Percentiles rank a stretch among this genome's conserved stretches.
phyloP scores from a whole-genome alignment of 2,113 vertebrate species.

The Sakesphorus luctuosus region DNA sequence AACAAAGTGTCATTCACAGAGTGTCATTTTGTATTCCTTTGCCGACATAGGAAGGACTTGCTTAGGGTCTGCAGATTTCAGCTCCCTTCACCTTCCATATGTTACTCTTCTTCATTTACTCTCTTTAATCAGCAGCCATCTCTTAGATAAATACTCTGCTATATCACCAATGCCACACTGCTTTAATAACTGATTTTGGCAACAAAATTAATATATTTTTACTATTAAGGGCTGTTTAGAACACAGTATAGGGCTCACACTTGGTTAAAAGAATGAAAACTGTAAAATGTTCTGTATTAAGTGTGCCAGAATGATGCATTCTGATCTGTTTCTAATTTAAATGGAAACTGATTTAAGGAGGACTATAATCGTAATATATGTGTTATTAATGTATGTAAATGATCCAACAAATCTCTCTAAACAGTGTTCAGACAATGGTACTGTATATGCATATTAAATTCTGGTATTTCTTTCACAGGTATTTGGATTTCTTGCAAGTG shows the following conservation, averaged over 20 bases:
- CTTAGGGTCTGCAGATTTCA: not conserved
- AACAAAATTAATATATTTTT: not conserved
- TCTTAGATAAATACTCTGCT: not conserved
- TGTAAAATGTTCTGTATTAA: not conserved
- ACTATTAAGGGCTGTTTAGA: not conserved
- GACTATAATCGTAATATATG: not conserved
- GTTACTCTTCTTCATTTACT: not conserved
- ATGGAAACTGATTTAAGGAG: not conserved
- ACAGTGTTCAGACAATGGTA: not conserved
- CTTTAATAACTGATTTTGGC: not conserved
- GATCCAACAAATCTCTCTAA: not conserved
- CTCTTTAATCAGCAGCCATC: not conserved
- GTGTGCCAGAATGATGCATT: not conserved
- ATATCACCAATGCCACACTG: not conserved
- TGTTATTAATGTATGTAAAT: accelerated
- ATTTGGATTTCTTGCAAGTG: conserved; percentile 83
- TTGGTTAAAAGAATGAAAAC: not conserved
- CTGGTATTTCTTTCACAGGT: conserved; percentile 59
- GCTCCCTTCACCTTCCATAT: not conserved
- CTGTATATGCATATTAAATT: not conserved
- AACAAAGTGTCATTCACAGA: not conserved
- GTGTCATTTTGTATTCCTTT: not conserved
- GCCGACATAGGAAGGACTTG: not conserved
- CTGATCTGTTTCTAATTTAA: not conserved
- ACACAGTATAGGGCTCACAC: not conserved